Percentiles rank a stretch among this genome's conserved stretches.
Evolutionary conservation across 2,888 invertebrate species (phyloP).

Genomic region (Oscheius myriophilus): DNA sequence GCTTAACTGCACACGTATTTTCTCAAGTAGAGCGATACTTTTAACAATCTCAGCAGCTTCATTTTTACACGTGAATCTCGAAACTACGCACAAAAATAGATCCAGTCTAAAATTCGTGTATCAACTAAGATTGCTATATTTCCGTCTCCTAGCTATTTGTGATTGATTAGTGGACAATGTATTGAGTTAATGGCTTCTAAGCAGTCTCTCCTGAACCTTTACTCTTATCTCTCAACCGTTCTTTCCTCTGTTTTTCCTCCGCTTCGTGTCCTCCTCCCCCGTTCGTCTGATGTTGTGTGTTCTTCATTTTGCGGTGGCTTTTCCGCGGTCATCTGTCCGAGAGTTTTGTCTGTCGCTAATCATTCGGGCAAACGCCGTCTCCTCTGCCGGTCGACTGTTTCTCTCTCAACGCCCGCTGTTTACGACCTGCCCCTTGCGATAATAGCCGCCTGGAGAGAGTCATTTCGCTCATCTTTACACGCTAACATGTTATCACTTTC

Average conservation of each 20-base stretch:
- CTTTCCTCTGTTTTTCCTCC: neutral
- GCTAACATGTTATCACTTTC: neutral
- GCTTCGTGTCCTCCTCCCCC: neutral
- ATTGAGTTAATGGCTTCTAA: too few relatives aligned
- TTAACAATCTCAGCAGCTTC: too few relatives aligned
- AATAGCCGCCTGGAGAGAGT: neutral
- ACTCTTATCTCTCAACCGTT: neutral
- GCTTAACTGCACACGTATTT: too few relatives aligned
- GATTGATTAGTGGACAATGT: too few relatives aligned
- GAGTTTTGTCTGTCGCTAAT: constrained; percentile 24
- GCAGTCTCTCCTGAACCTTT: too few relatives aligned
- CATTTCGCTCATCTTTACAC: neutral
- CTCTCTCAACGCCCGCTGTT: neutral
- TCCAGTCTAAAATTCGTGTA: too few relatives aligned
- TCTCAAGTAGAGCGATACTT: too few relatives aligned
- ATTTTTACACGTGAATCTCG: too few relatives aligned
- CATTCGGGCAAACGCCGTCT: constrained; percentile 22
- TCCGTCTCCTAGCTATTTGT: too few relatives aligned
- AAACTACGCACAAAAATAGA: too few relatives aligned
- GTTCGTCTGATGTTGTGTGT: neutral
- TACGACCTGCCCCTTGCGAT: neutral
- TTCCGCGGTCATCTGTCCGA: neutral
- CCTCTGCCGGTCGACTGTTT: neutral
- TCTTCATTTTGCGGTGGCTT: constrained; percentile 1
- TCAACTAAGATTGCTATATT: too few relatives aligned